Evolutionary conservation across 2,113 vertebrate genomes (phyloP).

Genomic region (Phyllostomus hastatus): DNA sequence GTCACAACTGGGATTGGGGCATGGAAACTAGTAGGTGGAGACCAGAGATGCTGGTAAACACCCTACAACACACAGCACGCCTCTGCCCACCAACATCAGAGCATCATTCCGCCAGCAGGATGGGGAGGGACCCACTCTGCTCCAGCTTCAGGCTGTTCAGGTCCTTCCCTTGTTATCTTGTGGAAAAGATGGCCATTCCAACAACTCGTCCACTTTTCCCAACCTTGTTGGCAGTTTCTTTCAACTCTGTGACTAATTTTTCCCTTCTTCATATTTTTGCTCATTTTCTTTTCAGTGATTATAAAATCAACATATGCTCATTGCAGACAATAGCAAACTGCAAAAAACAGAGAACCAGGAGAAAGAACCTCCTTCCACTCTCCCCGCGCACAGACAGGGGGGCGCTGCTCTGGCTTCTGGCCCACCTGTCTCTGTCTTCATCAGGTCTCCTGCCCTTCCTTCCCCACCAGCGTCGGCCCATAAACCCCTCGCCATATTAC

Average conservation of each 20-base stretch:
- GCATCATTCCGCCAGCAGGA: fast-evolving
- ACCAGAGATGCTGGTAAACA: too few species aligned
- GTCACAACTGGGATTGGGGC: neutral
- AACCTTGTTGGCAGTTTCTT: neutral
- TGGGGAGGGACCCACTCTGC: fast-evolving
- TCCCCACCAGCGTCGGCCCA: fast-evolving
- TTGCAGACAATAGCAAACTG: neutral
- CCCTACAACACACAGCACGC: neutral
- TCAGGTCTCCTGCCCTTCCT: neutral
- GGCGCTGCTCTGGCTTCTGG: fast-evolving
- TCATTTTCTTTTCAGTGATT: neutral
- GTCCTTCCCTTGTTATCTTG: neutral
- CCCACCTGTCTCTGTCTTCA: fast-evolving
- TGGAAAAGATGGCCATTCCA: neutral
- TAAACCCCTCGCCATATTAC: neutral
- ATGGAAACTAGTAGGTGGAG: fast-evolving
- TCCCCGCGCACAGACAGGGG: fast-evolving
- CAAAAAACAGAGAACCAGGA: neutral
- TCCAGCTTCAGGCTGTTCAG: fast-evolving
- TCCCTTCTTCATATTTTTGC: neutral
- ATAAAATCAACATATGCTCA: fast-evolving
- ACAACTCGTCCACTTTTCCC: fast-evolving
- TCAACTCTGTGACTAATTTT: neutral
- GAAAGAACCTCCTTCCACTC: neutral
- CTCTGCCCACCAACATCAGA: fast-evolving